Evolutionary conservation across 2,888 invertebrate species (phyloP).

Genomic region (Hymenopus coronatus): DNA sequence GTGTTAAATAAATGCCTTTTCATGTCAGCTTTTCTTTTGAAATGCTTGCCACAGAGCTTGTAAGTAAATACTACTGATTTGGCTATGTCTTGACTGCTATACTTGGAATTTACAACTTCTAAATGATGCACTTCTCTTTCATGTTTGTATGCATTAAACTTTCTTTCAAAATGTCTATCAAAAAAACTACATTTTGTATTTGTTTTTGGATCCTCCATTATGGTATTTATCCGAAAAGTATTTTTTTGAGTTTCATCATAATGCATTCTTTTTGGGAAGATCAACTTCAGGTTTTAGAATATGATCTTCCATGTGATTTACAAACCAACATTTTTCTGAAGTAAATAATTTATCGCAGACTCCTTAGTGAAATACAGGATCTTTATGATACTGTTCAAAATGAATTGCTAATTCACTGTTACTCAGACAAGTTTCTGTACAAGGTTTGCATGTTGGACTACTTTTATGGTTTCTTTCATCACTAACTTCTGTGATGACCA

Average conservation of each 20-base stretch:
- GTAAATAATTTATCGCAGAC: constrained; percentile 20
- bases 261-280: too few species aligned
- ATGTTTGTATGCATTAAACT: too few species aligned
- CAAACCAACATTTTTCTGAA: constrained; percentile 16
- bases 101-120: too few species aligned
- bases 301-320: constrained; percentile 9
- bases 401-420: constrained; percentile 25
- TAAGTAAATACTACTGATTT: not conserved
- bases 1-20: constrained; percentile 4
- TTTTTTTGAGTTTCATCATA: too few species aligned
- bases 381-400: constrained; percentile 1
- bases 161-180: too few species aligned
- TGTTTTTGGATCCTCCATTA: too few species aligned
- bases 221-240: too few species aligned
- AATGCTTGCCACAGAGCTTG: not conserved
- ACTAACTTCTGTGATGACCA: not conserved
- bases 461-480: too few species aligned
- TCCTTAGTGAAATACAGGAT: constrained; percentile 22
- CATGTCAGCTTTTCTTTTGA: constrained; percentile 1
- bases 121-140: too few species aligned
- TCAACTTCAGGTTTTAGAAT: too few species aligned
- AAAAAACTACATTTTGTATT: too few species aligned
- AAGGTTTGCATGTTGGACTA: not conserved
- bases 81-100: too few species aligned
- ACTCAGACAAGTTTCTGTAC: not conserved